Base-by-base conservation (phyloP, 2,797 vertebrate genomes). In the Lagodon rhomboides region DNA sequence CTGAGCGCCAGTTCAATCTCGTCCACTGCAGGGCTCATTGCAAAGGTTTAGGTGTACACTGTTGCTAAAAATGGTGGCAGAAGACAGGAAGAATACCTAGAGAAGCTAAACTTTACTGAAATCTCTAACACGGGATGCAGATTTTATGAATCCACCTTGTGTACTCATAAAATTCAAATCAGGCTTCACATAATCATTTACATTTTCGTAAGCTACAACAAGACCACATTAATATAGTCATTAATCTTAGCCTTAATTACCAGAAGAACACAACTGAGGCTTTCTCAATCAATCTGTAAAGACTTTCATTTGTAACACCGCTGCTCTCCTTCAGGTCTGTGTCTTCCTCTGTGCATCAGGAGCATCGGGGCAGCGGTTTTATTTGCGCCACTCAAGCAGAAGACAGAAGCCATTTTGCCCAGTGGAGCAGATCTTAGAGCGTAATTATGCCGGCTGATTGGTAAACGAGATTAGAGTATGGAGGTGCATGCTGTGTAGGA, bases 381-480 rank as follows among this genome's bases (percentile, higher is more conserved):
- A 85, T 92, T 93, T 75, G 86, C 59, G 27, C 77, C 87, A 84
- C 85, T 89, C 27, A 46, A 93, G 90, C 83, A 88, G 85, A 85
- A 92, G 90, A 90, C 79, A 73, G 83, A 84, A 89, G 80, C 67
- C 85, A 88, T 91, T 90, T 91, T 82, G 86, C 79, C 79, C 82
- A 83, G 77, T 44, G 66, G 85, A 81, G 88, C 86, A 92, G 85
- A 91, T 93, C 92, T 92, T 84, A 87, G 87, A 75, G 87, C 58
- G 60, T 92, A 91, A 92, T 92, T 93, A 92, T 65, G 55, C 70
- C 78, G 77, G 3, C 81, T 90, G 91, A 92, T 85, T 92, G 88
- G 88, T 94, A 93, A 94, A 94, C 95, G 90, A 93, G 84, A 93
- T 92, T 82, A 86, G 79, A 83, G 84, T 51, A 81, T 27, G 79